Conservation (phyloP, 1,140 invertebrate genomes). For the Drosophila sechellia region DNA sequence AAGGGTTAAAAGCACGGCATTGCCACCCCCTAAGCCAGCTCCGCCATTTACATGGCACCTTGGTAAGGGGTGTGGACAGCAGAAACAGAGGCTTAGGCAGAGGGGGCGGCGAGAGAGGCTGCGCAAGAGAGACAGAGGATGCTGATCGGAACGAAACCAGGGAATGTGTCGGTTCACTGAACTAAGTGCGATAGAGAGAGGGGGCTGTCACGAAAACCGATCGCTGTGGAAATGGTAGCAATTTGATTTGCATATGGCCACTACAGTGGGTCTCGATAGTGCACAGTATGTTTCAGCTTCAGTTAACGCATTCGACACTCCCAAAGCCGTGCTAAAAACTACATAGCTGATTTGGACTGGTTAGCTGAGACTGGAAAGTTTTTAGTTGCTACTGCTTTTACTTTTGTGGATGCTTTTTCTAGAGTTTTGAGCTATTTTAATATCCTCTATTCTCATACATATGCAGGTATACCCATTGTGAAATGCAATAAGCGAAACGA, state of each 20-base stretch:
- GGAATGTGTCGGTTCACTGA: constrained; percentile 39
- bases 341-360: too few species aligned
- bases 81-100: constrained; percentile 1
- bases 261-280: neutral
- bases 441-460: too few species aligned
- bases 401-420: too few species aligned
- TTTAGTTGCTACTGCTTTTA: too few species aligned
- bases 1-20: constrained; percentile 67
- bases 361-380: too few species aligned
- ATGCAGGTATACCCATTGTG: too few species aligned
- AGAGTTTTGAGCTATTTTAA: too few species aligned
- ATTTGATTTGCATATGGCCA: constrained; percentile 9
- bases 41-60: constrained; percentile 36
- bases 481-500: neutral
- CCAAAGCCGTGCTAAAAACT: too few species aligned
- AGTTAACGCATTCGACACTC: neutral
- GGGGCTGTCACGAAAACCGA: neutral
- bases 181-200: constrained; percentile 14
- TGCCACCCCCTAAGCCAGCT: constrained; percentile 58
- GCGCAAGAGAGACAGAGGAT: constrained; percentile 7
- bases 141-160: constrained; percentile 38
- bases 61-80: constrained; percentile 5
- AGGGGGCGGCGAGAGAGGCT: neutral
- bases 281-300: neutral
- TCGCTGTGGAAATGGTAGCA: constrained; percentile 1